A percentile compares a stretch with the other conserved stretches of the same genome.
phyloP scores from a whole-genome alignment of 2,888 invertebrate genomes.

The Dasypogon diadema region DNA sequence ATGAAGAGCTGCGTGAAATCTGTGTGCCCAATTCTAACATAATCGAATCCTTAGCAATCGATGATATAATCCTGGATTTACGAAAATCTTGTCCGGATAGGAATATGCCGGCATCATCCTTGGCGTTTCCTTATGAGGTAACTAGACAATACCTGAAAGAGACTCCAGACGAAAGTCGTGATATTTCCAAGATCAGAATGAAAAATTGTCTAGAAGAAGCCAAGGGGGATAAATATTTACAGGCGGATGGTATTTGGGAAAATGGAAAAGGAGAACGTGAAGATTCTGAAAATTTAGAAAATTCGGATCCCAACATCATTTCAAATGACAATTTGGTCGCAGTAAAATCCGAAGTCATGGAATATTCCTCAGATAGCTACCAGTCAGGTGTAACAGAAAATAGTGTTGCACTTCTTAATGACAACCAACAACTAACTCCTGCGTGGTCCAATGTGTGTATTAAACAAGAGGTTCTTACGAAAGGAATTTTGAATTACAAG shows the following conservation, averaged over 20 bases:
- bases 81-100: neutral
- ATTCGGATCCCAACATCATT: no score
- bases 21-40: neutral
- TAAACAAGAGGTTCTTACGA: constrained; percentile 11
- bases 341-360: neutral
- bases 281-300: neutral
- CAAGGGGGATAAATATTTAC: constrained; percentile 3
- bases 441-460: neutral
- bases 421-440: neutral
- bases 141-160: neutral
- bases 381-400: neutral
- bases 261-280: neutral
- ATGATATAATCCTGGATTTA: constrained; percentile 53
- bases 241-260: neutral
- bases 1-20: neutral
- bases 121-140: constrained; percentile 11
- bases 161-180: neutral
- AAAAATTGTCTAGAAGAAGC: constrained; percentile 14
- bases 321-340: neutral
- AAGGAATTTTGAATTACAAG: constrained; percentile 8
- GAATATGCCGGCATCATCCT: neutral
- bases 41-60: constrained; percentile 46
- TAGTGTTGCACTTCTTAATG: neutral
- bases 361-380: neutral
- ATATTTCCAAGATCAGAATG: constrained; percentile 24